A percentile compares a stretch with the other conserved stretches of the same genome.
Conservation (phyloP, 2,113 vertebrate species). For the Nannospalax galili region DNA sequence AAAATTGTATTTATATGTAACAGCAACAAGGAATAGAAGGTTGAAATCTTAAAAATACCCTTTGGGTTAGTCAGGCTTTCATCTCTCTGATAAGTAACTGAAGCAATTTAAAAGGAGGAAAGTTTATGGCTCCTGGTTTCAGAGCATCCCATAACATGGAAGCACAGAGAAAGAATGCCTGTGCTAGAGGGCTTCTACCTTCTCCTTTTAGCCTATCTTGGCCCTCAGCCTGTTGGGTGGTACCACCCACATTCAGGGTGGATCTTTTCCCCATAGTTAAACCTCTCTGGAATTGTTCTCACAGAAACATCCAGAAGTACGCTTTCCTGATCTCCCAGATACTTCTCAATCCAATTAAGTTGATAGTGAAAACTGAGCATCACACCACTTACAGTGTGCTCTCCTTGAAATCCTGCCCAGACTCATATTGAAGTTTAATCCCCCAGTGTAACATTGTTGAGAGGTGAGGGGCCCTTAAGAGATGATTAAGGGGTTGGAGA, state of each 20-base stretch:
- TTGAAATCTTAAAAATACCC: background rate
- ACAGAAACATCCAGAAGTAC: background rate
- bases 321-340: background rate
- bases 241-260: background rate
- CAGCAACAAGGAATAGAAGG: background rate
- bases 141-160: background rate
- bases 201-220: background rate
- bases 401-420: background rate
- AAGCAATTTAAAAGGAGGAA: background rate
- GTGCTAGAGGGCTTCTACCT: background rate
- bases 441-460: background rate
- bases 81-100: background rate
- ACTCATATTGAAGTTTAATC: background rate
- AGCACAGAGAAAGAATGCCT: background rate
- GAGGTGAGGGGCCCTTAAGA: background rate
- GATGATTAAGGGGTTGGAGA: background rate
- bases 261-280: background rate
- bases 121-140: background rate
- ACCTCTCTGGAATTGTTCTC: background rate
- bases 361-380: background rate
- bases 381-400: background rate
- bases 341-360: background rate
- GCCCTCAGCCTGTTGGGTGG: background rate
- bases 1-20: background rate
- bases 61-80: background rate